A percentile compares a stretch with the other conserved stretches of the same genome.
These are phyloP conservation scores for Gobio gobio DNA, from an alignment of 2,113 vertebrate genomes.

Conservation along the genomic window DNA sequence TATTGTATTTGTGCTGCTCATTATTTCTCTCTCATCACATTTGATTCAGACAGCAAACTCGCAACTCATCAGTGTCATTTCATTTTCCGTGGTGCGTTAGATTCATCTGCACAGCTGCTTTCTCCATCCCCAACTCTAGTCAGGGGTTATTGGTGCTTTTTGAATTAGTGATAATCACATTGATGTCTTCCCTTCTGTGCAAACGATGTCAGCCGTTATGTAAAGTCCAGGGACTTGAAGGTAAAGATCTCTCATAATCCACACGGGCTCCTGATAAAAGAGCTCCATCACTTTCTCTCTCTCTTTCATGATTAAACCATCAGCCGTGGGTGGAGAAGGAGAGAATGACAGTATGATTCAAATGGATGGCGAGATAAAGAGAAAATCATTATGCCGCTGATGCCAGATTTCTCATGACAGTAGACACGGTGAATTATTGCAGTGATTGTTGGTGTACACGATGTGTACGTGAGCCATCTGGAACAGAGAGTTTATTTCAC, in stretches of 20 bases:
- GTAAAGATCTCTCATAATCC: background rate
- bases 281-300: background rate
- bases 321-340: constrained; percentile 10
- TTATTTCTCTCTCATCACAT: constrained; percentile 1
- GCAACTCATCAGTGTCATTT: background rate
- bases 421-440: constrained; percentile 5
- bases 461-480: background rate
- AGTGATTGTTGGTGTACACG: background rate
- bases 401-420: constrained; percentile 1
- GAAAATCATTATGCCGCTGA: constrained; percentile 13
- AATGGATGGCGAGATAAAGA: constrained; percentile 8
- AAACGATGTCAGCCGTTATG: constrained; percentile 15
- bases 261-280: background rate
- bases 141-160: background rate
- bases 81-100: background rate
- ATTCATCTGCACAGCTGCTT: background rate
- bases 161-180: background rate
- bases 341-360: constrained; percentile 10
- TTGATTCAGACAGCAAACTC: background rate
- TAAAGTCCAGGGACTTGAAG: constrained; percentile 19
- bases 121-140: background rate
- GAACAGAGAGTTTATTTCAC: background rate
- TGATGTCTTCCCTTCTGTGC: background rate
- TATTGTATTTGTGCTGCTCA: background rate
- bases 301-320: constrained; percentile 8